These are phyloP conservation scores for Latrodectus hesperus DNA, from an alignment of 2,888 invertebrate genomes.

Conservation along the genomic window DNA sequence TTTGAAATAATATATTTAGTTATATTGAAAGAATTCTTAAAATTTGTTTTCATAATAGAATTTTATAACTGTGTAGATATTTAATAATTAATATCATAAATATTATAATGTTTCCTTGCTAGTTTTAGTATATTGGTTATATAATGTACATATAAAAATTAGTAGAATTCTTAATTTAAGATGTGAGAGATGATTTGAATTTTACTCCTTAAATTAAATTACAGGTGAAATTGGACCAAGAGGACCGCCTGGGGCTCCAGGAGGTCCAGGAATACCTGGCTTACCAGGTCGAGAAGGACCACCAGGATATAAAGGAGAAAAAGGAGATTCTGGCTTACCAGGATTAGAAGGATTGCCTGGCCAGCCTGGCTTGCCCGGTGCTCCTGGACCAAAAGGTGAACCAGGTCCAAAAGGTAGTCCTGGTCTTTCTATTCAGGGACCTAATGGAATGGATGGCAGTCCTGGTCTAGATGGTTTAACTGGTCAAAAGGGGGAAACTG, in stretches of 20 bases:
- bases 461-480: slow-evolving; percentile 75
- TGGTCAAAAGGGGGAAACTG: slow-evolving; percentile 77
- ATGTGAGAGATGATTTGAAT: too few relatives aligned
- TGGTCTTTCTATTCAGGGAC: slow-evolving; percentile 68
- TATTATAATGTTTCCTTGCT: too few relatives aligned
- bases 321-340: slow-evolving; percentile 81
- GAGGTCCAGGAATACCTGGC: slow-evolving; percentile 78
- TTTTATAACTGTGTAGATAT: too few relatives aligned
- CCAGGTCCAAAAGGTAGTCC: slow-evolving; percentile 70
- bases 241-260: slow-evolving; percentile 87
- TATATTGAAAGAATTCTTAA: too few relatives aligned
- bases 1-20: too few relatives aligned
- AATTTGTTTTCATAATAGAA: too few relatives aligned
- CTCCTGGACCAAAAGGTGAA: slow-evolving; percentile 83
- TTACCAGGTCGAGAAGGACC: slow-evolving; percentile 67
- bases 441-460: slow-evolving; percentile 70
- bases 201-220: too few relatives aligned
- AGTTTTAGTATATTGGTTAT: too few relatives aligned
- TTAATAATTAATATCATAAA: too few relatives aligned
- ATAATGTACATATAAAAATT: too few relatives aligned
- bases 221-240: slow-evolving; percentile 79
- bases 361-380: slow-evolving; percentile 88
- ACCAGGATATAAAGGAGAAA: slow-evolving; percentile 77
- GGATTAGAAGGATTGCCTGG: slow-evolving; percentile 78
- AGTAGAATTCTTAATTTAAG: too few relatives aligned